phyloP scores from a whole-genome alignment of 2,888 invertebrate species.

The Protonemura montana region DNA sequence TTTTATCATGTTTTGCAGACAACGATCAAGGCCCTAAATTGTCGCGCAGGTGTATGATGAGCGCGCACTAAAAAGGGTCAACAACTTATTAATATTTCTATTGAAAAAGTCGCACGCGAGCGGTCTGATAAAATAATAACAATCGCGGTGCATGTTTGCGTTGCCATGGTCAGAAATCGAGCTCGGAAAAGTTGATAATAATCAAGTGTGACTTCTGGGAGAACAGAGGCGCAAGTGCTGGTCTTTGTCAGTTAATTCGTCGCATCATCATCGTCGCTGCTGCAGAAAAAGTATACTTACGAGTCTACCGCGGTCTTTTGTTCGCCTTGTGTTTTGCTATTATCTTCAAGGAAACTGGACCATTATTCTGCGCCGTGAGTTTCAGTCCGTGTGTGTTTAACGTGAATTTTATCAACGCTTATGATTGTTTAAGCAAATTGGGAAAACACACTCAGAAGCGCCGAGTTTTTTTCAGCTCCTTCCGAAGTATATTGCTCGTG shows the following conservation, averaged over 20 bases:
- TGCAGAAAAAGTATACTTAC: background rate
- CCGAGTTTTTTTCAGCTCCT: background rate
- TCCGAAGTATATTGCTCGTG: background rate
- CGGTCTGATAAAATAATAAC: background rate
- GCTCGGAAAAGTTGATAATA: background rate
- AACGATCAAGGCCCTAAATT: background rate
- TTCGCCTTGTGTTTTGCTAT: background rate
- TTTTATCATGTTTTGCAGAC: too few species aligned
- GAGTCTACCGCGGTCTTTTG: background rate
- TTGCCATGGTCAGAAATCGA: background rate
- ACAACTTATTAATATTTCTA: background rate
- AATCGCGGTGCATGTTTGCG: background rate
- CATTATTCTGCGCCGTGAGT: background rate
- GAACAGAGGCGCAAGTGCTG: background rate
- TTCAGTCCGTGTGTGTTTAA: background rate
- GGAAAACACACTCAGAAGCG: background rate
- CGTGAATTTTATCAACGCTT: background rate
- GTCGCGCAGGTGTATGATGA: background rate
- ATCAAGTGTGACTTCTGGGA: background rate
- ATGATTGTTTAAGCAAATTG: conserved; percentile 12
- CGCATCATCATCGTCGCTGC: background rate
- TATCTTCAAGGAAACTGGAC: background rate
- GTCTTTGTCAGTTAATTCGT: background rate
- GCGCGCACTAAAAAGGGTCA: background rate
- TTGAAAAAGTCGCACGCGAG: background rate